phyloP scores from a whole-genome alignment of 1,140 invertebrate species.

The Ips typographus region DNA sequence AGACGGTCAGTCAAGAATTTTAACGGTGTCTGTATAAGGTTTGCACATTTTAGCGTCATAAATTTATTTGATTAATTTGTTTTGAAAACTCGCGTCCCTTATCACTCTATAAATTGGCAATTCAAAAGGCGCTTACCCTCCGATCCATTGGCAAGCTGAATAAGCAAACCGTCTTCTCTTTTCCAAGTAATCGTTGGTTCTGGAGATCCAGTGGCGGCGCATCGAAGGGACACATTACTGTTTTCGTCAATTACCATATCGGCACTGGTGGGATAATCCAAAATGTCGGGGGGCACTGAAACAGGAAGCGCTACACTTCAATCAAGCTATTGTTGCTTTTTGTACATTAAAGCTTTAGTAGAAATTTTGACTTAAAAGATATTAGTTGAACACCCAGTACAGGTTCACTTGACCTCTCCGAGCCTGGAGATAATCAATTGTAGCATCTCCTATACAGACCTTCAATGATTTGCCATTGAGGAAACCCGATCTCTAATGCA shows the following conservation, averaged over 20 bases:
- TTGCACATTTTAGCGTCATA: too few species aligned
- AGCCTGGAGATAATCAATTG: too few species aligned
- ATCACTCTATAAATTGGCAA: too few species aligned
- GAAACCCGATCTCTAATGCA: too few species aligned
- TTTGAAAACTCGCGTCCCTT: too few species aligned
- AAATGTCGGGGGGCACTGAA: conserved; percentile 86
- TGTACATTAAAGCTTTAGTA: neutral
- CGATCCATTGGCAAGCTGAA: conserved; percentile 58
- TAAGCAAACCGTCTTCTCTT: conserved; percentile 71
- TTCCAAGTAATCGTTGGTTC: conserved; percentile 83
- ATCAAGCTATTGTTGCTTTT: conserved; percentile 20
- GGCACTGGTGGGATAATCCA: conserved; percentile 82
- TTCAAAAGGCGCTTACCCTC: conserved; percentile 52
- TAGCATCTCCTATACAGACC: too few species aligned
- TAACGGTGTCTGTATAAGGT: too few species aligned
- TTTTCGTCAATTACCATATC: conserved; percentile 87
- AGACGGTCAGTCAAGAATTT: neutral
- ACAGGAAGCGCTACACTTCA: conserved; percentile 38
- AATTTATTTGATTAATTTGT: too few species aligned
- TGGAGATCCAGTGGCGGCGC: conserved; percentile 83
- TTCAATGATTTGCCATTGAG: too few species aligned
- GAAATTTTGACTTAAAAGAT: neutral
- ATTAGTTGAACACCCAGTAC: neutral
- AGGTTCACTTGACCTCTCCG: neutral
- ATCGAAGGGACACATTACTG: conserved; percentile 79